Evolutionary conservation across 2,888 invertebrate species (phyloP).

Genomic region (Alcis repandata): DNA sequence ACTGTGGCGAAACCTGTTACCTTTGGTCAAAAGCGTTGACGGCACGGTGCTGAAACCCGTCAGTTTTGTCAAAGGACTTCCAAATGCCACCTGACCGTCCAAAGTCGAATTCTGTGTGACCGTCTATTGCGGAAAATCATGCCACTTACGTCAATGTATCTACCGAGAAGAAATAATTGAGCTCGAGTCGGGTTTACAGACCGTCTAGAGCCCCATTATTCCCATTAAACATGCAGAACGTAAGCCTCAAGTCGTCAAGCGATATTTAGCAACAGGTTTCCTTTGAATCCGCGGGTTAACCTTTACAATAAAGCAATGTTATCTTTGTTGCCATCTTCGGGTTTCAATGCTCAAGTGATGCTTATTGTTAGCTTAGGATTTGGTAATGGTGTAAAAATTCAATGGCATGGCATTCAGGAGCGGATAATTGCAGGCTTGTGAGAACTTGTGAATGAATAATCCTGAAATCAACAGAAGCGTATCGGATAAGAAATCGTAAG

Average conservation of each 20-base stretch:
- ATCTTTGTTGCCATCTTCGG: constrained; percentile 16
- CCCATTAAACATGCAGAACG: constrained; percentile 23
- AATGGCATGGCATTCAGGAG: not conserved
- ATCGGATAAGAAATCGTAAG: not conserved
- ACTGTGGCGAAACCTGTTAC: not conserved
- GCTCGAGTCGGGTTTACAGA: constrained; percentile 5
- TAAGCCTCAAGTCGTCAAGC: constrained; percentile 21
- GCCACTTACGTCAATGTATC: not conserved
- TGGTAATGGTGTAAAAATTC: not conserved
- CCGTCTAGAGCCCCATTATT: constrained; percentile 18
- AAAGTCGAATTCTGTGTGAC: too few species aligned
- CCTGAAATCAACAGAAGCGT: not conserved
- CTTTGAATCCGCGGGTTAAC: constrained; percentile 21
- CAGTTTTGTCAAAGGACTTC: not conserved
- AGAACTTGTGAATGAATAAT: not conserved
- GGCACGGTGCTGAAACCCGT: not conserved
- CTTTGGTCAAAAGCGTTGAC: not conserved
- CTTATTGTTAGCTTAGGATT: constrained; percentile 8
- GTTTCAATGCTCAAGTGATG: constrained; percentile 13
- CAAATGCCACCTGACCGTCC: not conserved
- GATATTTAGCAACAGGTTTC: constrained; percentile 31
- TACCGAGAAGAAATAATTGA: constrained; percentile 20
- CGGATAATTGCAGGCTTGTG: not conserved
- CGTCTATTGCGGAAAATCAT: not conserved
- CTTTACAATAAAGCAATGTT: constrained; percentile 23